Conservation (phyloP, 2,888 invertebrate genomes). For the Dryadula phaetusa region DNA sequence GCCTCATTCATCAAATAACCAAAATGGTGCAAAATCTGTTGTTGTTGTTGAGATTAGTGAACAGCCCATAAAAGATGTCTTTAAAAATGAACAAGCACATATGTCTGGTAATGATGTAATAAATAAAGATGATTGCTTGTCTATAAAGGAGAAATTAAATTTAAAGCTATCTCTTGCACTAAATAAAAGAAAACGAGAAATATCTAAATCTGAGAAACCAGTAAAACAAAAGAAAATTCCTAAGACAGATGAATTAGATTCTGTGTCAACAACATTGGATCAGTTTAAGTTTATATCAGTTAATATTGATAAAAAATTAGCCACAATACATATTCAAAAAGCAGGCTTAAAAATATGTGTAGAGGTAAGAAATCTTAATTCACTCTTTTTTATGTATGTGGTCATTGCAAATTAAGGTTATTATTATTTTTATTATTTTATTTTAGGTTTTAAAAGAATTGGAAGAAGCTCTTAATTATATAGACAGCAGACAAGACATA, state of each 20-base stretch:
- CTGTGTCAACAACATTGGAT: conserved; percentile 41
- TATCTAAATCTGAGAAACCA: conserved; percentile 65
- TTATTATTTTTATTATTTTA: background rate
- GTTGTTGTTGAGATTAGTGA: conserved; percentile 49
- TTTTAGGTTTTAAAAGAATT: conserved; percentile 91
- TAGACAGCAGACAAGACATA: conserved; percentile 72
- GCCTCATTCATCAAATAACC: conserved; percentile 45
- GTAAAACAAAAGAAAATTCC: conserved; percentile 64
- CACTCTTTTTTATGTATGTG: conserved; percentile 13
- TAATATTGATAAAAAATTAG: conserved; percentile 65
- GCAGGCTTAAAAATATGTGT: conserved; percentile 60
- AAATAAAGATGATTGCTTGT: conserved; percentile 74
- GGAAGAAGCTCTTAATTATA: conserved; percentile 85
- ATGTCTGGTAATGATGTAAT: conserved; percentile 60
- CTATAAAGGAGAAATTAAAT: conserved; percentile 77
- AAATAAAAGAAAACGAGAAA: conserved; percentile 76
- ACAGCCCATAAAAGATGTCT: conserved; percentile 45
- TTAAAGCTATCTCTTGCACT: conserved; percentile 74
- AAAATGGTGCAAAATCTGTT: conserved; percentile 42
- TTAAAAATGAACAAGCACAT: conserved; percentile 55
- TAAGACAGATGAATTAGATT: conserved; percentile 51
- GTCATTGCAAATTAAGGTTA: background rate
- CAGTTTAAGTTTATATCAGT: conserved; percentile 64
- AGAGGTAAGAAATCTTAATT: conserved; percentile 58
- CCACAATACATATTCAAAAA: conserved; percentile 68